phyloP scores from a whole-genome alignment of 2,797 vertebrate species.

The Falco peregrinus region DNA sequence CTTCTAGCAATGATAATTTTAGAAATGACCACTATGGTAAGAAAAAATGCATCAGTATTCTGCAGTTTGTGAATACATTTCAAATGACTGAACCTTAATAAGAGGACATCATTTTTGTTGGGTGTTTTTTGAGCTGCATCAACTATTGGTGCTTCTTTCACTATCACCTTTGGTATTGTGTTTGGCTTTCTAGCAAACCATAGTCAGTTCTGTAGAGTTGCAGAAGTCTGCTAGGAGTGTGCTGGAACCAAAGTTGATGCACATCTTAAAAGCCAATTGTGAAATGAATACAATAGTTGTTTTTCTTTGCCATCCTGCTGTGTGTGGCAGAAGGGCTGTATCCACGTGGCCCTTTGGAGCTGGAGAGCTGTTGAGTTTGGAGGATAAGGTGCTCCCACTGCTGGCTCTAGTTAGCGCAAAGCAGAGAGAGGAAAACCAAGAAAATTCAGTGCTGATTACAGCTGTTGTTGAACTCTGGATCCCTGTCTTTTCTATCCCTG shows the following conservation, averaged over 20 bases:
- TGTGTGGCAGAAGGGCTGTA: background rate
- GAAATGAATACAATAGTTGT: background rate
- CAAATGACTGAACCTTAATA: background rate
- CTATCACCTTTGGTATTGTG: background rate
- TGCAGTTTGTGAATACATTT: background rate
- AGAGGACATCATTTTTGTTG: background rate
- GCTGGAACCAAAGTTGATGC: background rate
- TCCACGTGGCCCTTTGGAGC: background rate
- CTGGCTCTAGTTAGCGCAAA: constrained; percentile 38
- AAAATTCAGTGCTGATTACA: constrained; percentile 11
- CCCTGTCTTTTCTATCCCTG: background rate
- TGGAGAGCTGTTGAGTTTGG: background rate
- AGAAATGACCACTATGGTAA: background rate
- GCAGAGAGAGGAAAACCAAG: background rate
- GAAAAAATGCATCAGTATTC: background rate
- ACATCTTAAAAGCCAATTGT: background rate
- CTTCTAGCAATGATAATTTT: background rate
- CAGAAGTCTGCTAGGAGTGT: background rate
- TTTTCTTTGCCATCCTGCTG: background rate
- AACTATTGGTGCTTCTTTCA: background rate
- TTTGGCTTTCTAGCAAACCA: background rate
- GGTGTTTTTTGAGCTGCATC: background rate
- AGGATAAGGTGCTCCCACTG: constrained; percentile 45
- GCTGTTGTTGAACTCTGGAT: background rate
- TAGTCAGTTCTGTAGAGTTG: background rate